Evolutionary conservation across 2,797 vertebrate species (phyloP).

Genomic region (Anolis apletophallus): DNA sequence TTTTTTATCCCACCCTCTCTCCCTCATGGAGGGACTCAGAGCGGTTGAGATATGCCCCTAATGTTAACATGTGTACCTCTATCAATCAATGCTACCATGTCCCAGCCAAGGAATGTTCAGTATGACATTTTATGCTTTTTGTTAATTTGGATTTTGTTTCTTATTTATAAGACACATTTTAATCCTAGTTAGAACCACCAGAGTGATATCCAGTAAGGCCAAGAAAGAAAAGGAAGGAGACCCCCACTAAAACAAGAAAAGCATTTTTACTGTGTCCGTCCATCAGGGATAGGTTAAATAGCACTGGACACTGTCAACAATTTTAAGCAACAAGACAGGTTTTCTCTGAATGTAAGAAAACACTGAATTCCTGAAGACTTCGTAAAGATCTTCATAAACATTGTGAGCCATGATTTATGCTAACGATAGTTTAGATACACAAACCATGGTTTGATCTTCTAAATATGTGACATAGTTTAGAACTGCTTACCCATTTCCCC

Average conservation of each 20-base stretch:
- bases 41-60: neutral
- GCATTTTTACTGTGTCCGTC: neutral
- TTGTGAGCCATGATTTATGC: neutral
- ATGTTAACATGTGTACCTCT: neutral
- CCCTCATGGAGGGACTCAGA: too few relatives aligned
- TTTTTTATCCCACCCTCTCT: too few relatives aligned
- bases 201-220: neutral
- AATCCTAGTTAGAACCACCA: neutral
- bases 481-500: neutral
- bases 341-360: too few relatives aligned
- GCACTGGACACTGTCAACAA: too few relatives aligned
- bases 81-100: neutral
- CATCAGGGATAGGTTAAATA: too few relatives aligned
- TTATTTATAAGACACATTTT: neutral
- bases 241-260: neutral
- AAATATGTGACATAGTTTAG: neutral
- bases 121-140: neutral
- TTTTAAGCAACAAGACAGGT: too few relatives aligned
- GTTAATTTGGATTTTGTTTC: neutral
- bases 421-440: neutral
- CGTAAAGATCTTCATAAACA: neutral
- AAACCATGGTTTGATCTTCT: neutral
- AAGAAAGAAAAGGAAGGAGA: too few relatives aligned
- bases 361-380: too few relatives aligned
- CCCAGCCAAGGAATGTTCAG: neutral